Percentiles rank a stretch among this genome's conserved stretches.
phyloP scores from a whole-genome alignment of 1,140 invertebrate genomes.

The Brachionus plicatilis region DNA sequence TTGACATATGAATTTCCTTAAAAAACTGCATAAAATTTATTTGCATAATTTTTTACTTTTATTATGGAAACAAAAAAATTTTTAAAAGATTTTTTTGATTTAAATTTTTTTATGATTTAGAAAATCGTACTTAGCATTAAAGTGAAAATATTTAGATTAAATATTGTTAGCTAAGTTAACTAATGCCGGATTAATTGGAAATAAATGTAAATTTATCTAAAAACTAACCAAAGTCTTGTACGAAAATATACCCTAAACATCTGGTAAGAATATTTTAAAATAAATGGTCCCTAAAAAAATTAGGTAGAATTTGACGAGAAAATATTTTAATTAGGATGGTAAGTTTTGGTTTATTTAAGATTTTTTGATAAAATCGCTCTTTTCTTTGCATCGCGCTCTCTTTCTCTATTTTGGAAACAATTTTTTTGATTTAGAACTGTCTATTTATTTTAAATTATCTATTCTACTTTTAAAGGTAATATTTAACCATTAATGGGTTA shows the following conservation, averaged over 20 bases:
- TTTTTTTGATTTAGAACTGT: not conserved
- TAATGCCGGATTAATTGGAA: not conserved
- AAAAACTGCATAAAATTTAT: not conserved
- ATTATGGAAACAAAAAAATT: too few relatives aligned
- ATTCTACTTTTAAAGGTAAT: not conserved
- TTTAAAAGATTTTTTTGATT: not conserved
- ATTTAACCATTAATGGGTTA: not conserved
- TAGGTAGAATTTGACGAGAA: not conserved
- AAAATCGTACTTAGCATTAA: not conserved
- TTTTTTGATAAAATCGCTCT: not conserved
- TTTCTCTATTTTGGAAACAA: not conserved
- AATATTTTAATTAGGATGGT: slow-evolving; percentile 22
- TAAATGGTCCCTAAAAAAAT: not conserved
- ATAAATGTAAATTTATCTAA: not conserved
- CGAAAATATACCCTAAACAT: not conserved
- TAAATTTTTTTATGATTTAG: not conserved
- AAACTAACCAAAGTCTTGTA: not conserved
- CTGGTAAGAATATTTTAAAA: not conserved
- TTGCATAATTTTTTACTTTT: not conserved
- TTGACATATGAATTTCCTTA: not conserved
- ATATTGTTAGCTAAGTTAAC: not conserved
- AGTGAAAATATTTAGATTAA: not conserved
- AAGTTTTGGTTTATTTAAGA: not conserved
- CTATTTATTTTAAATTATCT: not conserved
- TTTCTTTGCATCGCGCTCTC: not conserved